phyloP scores from a whole-genome alignment of 2,113 vertebrate genomes.

The Tautogolabrus adspersus region DNA sequence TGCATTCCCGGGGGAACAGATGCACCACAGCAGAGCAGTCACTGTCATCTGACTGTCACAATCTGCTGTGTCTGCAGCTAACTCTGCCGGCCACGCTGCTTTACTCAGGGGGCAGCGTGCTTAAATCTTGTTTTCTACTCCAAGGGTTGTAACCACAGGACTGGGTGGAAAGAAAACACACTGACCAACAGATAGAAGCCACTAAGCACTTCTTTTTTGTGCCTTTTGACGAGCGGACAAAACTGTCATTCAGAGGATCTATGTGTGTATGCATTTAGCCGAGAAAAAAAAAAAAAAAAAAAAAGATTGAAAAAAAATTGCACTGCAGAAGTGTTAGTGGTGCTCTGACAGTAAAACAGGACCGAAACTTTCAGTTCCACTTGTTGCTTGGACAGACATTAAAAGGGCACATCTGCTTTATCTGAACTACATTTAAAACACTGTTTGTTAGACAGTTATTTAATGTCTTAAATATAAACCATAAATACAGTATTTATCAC shows the following conservation, averaged over 20 bases:
- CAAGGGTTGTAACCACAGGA: slow-evolving; percentile 16
- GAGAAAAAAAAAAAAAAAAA: neutral
- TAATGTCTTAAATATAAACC: neutral
- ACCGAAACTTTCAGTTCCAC: slow-evolving; percentile 31
- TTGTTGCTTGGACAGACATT: neutral
- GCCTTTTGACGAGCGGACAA: neutral
- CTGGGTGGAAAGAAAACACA: neutral
- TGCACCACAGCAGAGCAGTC: slow-evolving; percentile 12
- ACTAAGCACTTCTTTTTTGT: neutral
- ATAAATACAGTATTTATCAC: neutral
- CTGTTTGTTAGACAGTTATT: neutral
- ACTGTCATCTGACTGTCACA: slow-evolving; percentile 62
- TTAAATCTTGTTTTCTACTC: neutral
- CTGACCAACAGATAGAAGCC: slow-evolving; percentile 6
- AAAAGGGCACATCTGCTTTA: too few relatives aligned
- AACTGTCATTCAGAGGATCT: neutral
- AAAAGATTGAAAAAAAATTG: neutral
- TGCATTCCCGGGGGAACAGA: slow-evolving; percentile 36
- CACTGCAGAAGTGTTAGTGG: neutral
- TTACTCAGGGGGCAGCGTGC: slow-evolving; percentile 13
- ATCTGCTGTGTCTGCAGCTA: slow-evolving; percentile 63
- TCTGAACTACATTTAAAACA: neutral
- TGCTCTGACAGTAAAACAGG: neutral
- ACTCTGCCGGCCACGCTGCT: slow-evolving; percentile 18
- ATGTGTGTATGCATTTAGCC: neutral